Conservation (phyloP, 1,140 invertebrate species). For the Leucophenga varia region DNA sequence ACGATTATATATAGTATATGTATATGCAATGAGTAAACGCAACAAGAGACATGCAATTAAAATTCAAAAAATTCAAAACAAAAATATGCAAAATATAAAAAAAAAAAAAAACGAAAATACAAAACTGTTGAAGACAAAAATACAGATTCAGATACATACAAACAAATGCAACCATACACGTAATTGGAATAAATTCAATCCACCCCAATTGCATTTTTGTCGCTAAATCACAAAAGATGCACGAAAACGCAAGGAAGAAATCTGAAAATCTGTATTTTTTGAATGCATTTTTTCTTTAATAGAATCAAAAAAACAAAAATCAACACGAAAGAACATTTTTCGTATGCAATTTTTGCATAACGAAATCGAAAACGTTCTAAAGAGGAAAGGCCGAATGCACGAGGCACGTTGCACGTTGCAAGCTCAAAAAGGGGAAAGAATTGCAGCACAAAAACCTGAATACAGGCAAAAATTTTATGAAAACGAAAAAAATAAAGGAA, state of each 20-base stretch:
- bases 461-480: constrained; percentile 7
- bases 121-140: too few relatives aligned
- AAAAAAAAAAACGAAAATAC: too few relatives aligned
- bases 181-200: too few relatives aligned
- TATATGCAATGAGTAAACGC: too few relatives aligned
- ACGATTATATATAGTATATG: too few relatives aligned
- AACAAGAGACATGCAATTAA: constrained; percentile 53
- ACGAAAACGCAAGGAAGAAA: constrained; percentile 51
- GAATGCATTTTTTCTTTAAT: constrained; percentile 50
- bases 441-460: constrained; percentile 41
- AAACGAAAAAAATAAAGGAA: constrained; percentile 1
- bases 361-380: too few relatives aligned
- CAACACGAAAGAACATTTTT: constrained; percentile 20
- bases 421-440: too few relatives aligned
- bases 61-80: constrained; percentile 41
- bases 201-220: constrained; percentile 43
- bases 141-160: too few relatives aligned
- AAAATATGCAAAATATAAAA: constrained; percentile 33
- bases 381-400: too few relatives aligned
- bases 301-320: constrained; percentile 15
- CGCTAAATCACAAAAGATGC: constrained; percentile 41
- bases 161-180: too few relatives aligned
- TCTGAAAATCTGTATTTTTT: too few relatives aligned
- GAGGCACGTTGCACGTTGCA: too few relatives aligned
- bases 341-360: constrained; percentile 51